Evolutionary conservation across 2,888 invertebrate species (phyloP), one percentile per base, ranked within the genome.

Genomic region (Lochmaea capreae): DNA sequence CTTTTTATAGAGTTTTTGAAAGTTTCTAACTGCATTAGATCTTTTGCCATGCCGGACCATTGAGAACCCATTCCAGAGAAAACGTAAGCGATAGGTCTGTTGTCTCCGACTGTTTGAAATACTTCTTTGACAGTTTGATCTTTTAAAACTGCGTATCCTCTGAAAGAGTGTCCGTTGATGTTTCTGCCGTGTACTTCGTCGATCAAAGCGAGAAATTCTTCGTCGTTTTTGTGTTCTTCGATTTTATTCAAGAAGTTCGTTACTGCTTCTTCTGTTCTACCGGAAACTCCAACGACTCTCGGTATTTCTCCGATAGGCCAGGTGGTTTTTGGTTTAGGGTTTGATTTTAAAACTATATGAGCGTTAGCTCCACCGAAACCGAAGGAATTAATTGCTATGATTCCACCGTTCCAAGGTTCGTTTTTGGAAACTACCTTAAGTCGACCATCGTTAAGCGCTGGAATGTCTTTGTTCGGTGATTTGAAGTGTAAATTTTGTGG

Each of bases 51-150:
- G 82, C 96, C 97, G 65, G 95, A 91, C 98, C 98, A 99, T 88
- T 99, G 99, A 58, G 96, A 94, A 14, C 99, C 99, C 99, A 99
- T 99, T 74, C 99, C 99, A 62, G 97, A 94, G 89, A 97, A 99
- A 77, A 99, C 91, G 87, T 92, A 99, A 96, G 98, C 99, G 71
- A 98, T 88, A 0, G 98, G 97, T 14, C 95, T 91, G 77, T 91
- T 90, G 58, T 93, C 93, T 14, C 89, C 88, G 11, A 87, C 85
- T 5, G 87, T 86, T 79, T 84, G 82, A 12, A 74, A 71, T 1
- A 91, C 87, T 83, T 93, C 93, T 14, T 89, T 87, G 42, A 87
- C 85, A 2, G 85, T 82, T 14, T 84, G 82, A 8, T 85, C 89
- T 76, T 92, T 91, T 46, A 97, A 87, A 68, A 98, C 89, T 22